phyloP scores from a whole-genome alignment of 2,797 vertebrate genomes.

The Arremon brunneinucha region DNA sequence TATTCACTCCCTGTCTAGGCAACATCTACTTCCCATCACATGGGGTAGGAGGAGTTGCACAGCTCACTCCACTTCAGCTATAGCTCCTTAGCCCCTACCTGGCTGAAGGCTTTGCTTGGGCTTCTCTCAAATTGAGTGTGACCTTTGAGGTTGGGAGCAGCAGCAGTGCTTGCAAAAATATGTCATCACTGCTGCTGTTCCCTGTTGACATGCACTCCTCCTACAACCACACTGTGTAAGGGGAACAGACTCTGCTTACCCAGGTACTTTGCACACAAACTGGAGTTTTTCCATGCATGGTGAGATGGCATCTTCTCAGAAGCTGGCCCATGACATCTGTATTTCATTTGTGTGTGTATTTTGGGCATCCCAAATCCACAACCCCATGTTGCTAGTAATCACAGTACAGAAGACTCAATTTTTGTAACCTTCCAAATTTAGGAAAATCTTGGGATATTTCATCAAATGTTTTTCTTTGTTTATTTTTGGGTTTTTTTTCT shows the following conservation, averaged over 20 bases:
- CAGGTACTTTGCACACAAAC: conserved; percentile 2
- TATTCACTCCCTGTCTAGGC: background rate
- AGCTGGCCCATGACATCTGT: background rate
- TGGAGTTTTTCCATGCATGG: background rate
- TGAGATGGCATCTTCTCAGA: conserved; percentile 17
- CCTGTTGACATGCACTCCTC: background rate
- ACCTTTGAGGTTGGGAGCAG: background rate
- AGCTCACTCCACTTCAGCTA: background rate
- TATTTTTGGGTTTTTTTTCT: background rate
- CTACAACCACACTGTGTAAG: background rate
- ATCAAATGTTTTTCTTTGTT: conserved; percentile 38
- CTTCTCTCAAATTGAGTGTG: background rate
- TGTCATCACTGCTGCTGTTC: background rate
- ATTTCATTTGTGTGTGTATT: background rate
- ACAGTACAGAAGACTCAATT: conserved; percentile 1
- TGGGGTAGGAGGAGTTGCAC: background rate
- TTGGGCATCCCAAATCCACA: background rate
- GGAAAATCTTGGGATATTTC: conserved; percentile 52
- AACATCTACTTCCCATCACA: background rate
- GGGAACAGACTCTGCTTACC: background rate
- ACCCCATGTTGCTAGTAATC: conserved; percentile 13
- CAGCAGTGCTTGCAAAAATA: background rate
- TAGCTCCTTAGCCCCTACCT: background rate
- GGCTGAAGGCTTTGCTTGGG: background rate
- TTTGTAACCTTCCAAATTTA: conserved; percentile 55